These are phyloP conservation scores for Dermochelys coriacea DNA, from an alignment of 2,797 vertebrate genomes.

Conservation along the genomic window DNA sequence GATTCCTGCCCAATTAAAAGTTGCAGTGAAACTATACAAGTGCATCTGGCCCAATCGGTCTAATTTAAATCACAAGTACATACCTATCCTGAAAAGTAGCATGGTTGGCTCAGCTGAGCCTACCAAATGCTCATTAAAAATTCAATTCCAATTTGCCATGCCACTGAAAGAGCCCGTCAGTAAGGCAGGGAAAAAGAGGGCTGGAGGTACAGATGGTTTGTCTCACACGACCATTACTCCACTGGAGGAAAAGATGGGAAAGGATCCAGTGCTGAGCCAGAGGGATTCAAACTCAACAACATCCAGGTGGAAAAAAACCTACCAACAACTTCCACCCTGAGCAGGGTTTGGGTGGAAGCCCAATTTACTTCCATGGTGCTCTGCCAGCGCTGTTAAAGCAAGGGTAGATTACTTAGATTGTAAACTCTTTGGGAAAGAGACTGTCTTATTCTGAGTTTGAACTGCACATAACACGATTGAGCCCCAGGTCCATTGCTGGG, in stretches of 20 bases:
- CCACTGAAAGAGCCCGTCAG: not conserved
- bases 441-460: not conserved
- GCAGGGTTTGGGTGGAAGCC: too few relatives aligned
- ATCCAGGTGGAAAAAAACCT: not conserved
- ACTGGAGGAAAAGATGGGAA: not conserved
- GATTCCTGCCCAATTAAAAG: not conserved
- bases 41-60: accelerated
- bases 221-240: not conserved
- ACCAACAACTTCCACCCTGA: not conserved
- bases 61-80: not conserved
- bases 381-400: not conserved
- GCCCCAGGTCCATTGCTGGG: not conserved
- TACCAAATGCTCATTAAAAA: accelerated
- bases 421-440: not conserved
- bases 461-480: not conserved
- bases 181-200: not conserved
- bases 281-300: not conserved
- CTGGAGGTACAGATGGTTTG: not conserved
- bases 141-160: not conserved
- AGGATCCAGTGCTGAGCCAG: not conserved
- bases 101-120: not conserved
- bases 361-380: not conserved
- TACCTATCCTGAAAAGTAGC: not conserved
- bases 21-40: not conserved
- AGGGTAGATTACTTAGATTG: not conserved